Base-by-base conservation (phyloP, 1,140 invertebrate species). In the Ooceraea biroi region DNA sequence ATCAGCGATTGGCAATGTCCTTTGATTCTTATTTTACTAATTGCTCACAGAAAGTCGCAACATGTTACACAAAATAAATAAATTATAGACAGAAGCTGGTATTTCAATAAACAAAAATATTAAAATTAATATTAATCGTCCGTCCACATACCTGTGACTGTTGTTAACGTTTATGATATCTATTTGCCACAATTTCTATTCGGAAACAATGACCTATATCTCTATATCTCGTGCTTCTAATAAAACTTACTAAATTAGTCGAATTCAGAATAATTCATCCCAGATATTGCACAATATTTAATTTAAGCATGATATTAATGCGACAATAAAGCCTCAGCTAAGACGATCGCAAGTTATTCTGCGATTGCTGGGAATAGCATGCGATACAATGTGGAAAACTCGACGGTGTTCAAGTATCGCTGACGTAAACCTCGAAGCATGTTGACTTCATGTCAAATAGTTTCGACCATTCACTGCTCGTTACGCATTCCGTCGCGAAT, bases 381-480 rank as follows among this genome's bases (percentile, higher is more conserved):
- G 58, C 76, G 73, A 82, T 41, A 68, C 63, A 60, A 66, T 72
- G 22, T 83, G 85, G 78, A 83, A 86, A 87, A 83, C 84, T 69
- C 55, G 83, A 71, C 65, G 22, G 25, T 48, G 41, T 7, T 3
- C 36, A 7, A 58, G 44, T 48, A 74, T 50, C 65, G 58, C 83
- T 86, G 85, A 86, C 83, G 85, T 85, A 85, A 85, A 71, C 60
- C 30, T 4, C 52, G 66, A 73, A 58, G 76, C 68, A 85, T 73
- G 85, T 82, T 74, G 48, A 73, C 68, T 71, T 36, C 76, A 27
- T 5, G 22, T 60, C 11, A 22, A 71, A 86, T 77, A 55, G 72
- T 77, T 77, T 63, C 63, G 41, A 86, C 66, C 85, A 50, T 85
- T 85, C 85, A 82, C 85, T 65, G 46, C 14, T 72, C 77, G 52